These are phyloP conservation scores for Ypsolopha sequella DNA, from an alignment of 2,888 invertebrate species.

Conservation along the genomic window DNA sequence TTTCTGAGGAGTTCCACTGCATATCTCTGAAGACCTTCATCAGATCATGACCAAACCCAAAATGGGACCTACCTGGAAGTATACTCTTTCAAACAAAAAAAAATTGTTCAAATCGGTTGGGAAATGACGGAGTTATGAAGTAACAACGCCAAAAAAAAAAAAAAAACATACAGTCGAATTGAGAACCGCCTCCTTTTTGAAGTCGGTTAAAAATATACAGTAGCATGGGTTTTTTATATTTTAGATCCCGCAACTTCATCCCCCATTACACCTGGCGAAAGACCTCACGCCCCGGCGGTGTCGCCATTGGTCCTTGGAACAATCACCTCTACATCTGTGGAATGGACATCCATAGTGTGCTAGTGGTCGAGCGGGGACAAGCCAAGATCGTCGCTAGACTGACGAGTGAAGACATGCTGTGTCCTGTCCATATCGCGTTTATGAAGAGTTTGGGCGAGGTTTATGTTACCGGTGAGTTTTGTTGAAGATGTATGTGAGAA, in stretches of 20 bases:
- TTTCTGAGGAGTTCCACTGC: too few species aligned
- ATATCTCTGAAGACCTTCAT: too few species aligned
- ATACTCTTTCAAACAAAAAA: too few species aligned
- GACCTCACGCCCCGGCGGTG: constrained; percentile 75
- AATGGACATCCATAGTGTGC: constrained; percentile 74
- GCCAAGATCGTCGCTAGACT: constrained; percentile 65
- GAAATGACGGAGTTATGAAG: too few species aligned
- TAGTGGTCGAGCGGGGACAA: constrained; percentile 57
- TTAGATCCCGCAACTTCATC: constrained; percentile 61
- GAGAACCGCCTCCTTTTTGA: too few species aligned
- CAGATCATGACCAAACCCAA: too few species aligned
- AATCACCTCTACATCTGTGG: constrained; percentile 74
- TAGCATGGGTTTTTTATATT: neutral
- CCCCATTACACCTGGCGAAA: constrained; percentile 70
- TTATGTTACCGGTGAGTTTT: constrained; percentile 65
- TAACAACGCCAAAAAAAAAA: too few species aligned
- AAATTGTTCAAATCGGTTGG: too few species aligned
- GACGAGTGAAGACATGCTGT: constrained; percentile 69
- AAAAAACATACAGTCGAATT: too few species aligned
- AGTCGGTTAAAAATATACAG: too few species aligned
- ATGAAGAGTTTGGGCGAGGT: constrained; percentile 68
- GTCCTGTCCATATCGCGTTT: constrained; percentile 73
- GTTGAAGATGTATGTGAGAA: constrained; percentile 17
- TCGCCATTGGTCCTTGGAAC: constrained; percentile 75
- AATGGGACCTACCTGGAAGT: too few species aligned